Percentiles rank a stretch among this genome's conserved stretches.
Evolutionary conservation across 1,140 invertebrate species (phyloP).

Genomic region (Pteromalus puparum): DNA sequence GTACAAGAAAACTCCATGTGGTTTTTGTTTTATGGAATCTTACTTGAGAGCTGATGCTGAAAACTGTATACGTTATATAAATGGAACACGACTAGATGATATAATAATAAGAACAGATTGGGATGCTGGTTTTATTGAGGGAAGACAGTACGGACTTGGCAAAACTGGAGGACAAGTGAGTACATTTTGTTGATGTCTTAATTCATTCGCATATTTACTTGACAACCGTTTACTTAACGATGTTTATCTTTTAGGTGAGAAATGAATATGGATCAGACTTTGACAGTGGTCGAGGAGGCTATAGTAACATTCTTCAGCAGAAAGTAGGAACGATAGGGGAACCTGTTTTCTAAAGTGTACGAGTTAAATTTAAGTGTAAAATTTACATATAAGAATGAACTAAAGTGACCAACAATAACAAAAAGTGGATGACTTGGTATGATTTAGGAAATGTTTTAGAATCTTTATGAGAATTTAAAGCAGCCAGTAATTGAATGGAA

Average conservation of each 20-base stretch:
- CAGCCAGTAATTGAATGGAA: conserved; percentile 91
- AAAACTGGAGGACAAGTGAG: conserved; percentile 98
- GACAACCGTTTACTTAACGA: not conserved
- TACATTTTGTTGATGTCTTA: conserved; percentile 28
- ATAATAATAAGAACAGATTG: conserved; percentile 98
- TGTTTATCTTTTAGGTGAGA: conserved; percentile 82
- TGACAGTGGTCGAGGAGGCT: conserved; percentile 96
- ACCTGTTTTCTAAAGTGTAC: conserved; percentile 29
- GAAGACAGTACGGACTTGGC: conserved; percentile 97
- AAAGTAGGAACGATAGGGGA: conserved; percentile 78
- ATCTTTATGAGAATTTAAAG: conserved; percentile 87
- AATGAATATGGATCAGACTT: conserved; percentile 99
- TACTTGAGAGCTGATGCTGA: conserved; percentile 93
- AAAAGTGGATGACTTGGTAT: conserved; percentile 77
- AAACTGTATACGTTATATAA: conserved; percentile 96
- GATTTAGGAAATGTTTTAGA: conserved; percentile 92
- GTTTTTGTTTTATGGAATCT: conserved; percentile 99
- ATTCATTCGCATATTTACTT: not conserved
- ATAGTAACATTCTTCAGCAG: conserved; percentile 94
- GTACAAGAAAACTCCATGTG: conserved; percentile 98
- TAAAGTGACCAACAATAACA: conserved; percentile 32
- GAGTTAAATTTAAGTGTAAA: conserved; percentile 17
- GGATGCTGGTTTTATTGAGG: conserved; percentile 99
- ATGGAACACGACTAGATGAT: conserved; percentile 98
- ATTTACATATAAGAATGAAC: conserved; percentile 30